These are phyloP conservation scores for Drosophila sturtevanti DNA, from an alignment of 1,140 invertebrate species.

Conservation along the genomic window DNA sequence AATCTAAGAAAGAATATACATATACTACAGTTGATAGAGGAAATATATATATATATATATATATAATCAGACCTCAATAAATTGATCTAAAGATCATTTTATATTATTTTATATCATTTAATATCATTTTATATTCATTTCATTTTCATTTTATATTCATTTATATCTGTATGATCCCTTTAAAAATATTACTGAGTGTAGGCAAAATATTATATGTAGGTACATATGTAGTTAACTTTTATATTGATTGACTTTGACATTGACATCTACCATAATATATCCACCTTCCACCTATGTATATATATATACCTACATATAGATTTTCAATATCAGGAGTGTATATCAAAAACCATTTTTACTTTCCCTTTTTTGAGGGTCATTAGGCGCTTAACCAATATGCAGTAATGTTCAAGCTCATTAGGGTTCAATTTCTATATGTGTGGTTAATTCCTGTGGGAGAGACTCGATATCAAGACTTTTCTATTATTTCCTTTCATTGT, in stretches of 20 bases:
- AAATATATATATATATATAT: no score
- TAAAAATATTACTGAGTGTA: no score
- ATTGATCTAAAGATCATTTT: no score
- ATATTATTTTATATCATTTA: no score
- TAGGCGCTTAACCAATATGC: constrained; percentile 41
- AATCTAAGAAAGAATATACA: no score
- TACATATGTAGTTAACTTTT: no score
- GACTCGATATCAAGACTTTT: background rate
- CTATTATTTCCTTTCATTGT: background rate
- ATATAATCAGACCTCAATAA: no score
- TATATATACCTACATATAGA: background rate
- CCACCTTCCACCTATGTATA: background rate
- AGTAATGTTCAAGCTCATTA: constrained; percentile 48
- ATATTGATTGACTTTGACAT: constrained; percentile 28
- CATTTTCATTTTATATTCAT: no score
- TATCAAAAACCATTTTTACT: background rate
- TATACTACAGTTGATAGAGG: no score
- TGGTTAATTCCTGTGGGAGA: background rate
- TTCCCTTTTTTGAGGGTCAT: background rate
- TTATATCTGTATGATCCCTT: no score
- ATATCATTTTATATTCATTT: no score
- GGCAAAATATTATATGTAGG: no score
- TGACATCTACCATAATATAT: background rate
- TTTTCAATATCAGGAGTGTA: background rate
- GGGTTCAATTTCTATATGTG: constrained; percentile 33